A percentile compares a stretch with the other conserved stretches of the same genome.
Conservation (phyloP, 2,113 vertebrate species). For the Eublepharis macularius region DNA sequence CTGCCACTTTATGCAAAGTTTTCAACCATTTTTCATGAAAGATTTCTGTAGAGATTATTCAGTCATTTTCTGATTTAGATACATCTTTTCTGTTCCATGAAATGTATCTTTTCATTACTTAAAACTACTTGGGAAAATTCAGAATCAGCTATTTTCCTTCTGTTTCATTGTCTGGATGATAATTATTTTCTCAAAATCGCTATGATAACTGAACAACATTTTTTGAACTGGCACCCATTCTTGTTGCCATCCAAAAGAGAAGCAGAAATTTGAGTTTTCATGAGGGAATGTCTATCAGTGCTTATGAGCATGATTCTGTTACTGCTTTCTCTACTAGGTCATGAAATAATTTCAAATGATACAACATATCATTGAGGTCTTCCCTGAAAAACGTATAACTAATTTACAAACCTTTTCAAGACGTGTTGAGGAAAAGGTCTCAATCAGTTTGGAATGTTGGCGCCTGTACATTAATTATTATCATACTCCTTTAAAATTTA, state of each 20-base stretch:
- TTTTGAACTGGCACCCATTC: not conserved
- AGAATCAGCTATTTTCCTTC: slow-evolving; percentile 11
- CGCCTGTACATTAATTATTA: not conserved
- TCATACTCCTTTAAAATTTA: not conserved
- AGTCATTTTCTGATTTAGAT: not conserved
- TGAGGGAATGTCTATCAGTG: not conserved
- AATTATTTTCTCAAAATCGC: not conserved
- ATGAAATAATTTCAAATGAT: slow-evolving; percentile 1
- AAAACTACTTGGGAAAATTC: slow-evolving; percentile 9
- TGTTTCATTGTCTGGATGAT: slow-evolving; percentile 12
- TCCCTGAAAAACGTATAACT: not conserved
- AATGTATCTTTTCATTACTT: not conserved
- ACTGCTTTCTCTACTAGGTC: not conserved
- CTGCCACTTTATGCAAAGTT: not conserved
- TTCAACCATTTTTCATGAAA: not conserved
- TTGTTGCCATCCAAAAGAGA: not conserved
- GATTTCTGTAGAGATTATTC: not conserved
- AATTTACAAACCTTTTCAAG: not conserved
- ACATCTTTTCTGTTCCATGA: slow-evolving; percentile 10
- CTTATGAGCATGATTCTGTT: not conserved
- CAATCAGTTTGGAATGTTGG: not conserved
- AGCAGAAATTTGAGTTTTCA: not conserved
- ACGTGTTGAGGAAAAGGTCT: not conserved
- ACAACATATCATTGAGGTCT: not conserved
- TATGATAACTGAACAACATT: not conserved